phyloP scores from a whole-genome alignment of 1,140 invertebrate genomes.

The Xylocopa sonorina region DNA sequence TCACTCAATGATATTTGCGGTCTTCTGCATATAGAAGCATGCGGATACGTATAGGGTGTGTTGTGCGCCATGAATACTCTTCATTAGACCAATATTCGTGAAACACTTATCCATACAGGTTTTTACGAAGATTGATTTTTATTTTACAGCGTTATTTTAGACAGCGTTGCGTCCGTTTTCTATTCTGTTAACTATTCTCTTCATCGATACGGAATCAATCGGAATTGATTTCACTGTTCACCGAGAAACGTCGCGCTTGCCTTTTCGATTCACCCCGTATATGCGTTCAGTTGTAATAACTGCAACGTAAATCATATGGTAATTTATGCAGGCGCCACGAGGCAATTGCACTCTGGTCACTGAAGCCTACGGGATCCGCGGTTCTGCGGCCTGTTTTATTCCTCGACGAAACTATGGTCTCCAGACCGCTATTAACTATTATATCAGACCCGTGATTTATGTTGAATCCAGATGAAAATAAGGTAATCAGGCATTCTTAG shows the following conservation, averaged over 20 bases:
- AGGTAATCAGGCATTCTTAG: not conserved
- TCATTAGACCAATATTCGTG: not conserved
- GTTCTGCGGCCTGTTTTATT: conserved; percentile 35
- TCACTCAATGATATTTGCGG: conserved; percentile 56
- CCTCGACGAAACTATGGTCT: conserved; percentile 45
- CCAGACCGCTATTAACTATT: conserved; percentile 34
- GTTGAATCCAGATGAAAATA: not conserved
- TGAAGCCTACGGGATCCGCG: conserved; percentile 1
- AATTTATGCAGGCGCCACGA: conserved; percentile 67
- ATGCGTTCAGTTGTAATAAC: conserved; percentile 24
- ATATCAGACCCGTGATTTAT: conserved; percentile 44
- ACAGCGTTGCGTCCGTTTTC: no score
- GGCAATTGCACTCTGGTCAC: conserved; percentile 53
- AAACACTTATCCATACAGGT: no score
- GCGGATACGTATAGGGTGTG: conserved; percentile 17
- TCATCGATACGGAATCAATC: not conserved
- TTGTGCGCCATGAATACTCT: not conserved
- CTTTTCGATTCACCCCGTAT: conserved; percentile 16
- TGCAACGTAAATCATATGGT: conserved; percentile 51
- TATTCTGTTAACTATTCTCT: not conserved
- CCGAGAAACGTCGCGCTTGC: not conserved
- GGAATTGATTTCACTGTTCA: not conserved
- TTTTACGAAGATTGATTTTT: no score
- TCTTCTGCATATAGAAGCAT: conserved; percentile 21
- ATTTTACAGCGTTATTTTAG: no score